Evolutionary conservation across 1,140 invertebrate species (phyloP), one percentile per base, ranked within the genome.

Genomic region (Aphelenchoides besseyi): DNA sequence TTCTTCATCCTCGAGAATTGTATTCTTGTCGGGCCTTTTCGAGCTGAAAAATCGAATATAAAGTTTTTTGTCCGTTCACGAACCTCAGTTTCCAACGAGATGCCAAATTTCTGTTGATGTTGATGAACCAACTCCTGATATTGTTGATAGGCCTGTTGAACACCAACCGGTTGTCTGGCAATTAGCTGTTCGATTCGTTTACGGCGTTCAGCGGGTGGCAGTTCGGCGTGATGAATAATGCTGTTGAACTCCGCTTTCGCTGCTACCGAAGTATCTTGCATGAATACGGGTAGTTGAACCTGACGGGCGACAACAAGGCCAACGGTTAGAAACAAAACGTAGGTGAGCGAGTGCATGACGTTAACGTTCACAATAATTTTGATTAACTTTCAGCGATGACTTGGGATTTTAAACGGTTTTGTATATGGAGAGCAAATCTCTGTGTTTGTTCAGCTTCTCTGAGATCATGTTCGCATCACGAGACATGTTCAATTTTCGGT

Each of bases 1-100:
- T n/a, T n/a, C n/a, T 48, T 48, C 41, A 48, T 48, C 41, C 41
- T 48, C 41, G 41, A 16, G 12, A 23, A 12, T 48, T 28, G 55
- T 59, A 59, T 23, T 5, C 26, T 33, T 59, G 55, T 5, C 55
- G 55, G 18, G 55, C 55, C 55, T 59, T 59, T 23, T 59, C 55
- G 5, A 59, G 23, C 55, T 48, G 41, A 48, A 48, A 48, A 48
- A 48, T 12, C 41, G 41, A 12, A 48, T 16, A 48, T 16, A 48
- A 23, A 48, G 23, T 23, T 48, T n/a, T n/a, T n/a, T n/a, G n/a
- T n/a, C n/a, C n/a, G n/a, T n/a, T n/a, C n/a, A n/a, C n/a, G n/a
- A 12, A 48, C 41, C 23, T 59, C 55, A 23, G 5, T 33, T 59
- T 59, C 55, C 12, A 59, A 33, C 55, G 55, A 59, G 55, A 59